Evolutionary conservation across 1,140 invertebrate species (phyloP).

Genomic region (Ephestia elutella): DNA sequence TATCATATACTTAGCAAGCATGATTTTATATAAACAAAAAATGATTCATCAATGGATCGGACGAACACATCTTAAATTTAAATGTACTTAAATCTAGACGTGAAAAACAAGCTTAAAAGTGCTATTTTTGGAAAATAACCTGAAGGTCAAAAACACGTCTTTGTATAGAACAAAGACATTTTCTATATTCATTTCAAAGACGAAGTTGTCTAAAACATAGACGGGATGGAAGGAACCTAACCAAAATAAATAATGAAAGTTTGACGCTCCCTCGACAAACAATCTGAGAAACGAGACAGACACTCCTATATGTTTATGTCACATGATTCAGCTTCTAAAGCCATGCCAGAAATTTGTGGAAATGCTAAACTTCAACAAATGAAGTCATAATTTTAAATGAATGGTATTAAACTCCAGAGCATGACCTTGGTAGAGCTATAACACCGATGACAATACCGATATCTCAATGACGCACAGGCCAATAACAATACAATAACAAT

Average conservation of each 20-base stretch:
- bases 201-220: too few species aligned
- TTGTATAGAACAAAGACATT: neutral
- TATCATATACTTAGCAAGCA: too few species aligned
- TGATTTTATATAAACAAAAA: too few species aligned
- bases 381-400: constrained; percentile 26
- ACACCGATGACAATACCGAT: constrained; percentile 7
- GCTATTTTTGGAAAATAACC: neutral
- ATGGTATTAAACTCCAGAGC: neutral
- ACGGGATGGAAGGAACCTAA: neutral
- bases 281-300: neutral
- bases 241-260: too few species aligned
- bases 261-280: neutral
- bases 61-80: neutral
- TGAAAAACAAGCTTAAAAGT: neutral
- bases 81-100: neutral
- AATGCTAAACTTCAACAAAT: constrained; percentile 20
- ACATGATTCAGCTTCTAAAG: constrained; percentile 9
- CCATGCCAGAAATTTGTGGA: constrained; percentile 18
- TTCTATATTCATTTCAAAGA: neutral
- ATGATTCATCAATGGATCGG: too few species aligned
- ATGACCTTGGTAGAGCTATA: constrained; percentile 19
- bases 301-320: constrained; percentile 1
- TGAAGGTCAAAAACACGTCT: neutral
- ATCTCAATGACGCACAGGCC: constrained; percentile 1
- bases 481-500: too few species aligned